These are phyloP conservation scores for Elysia chlorotica DNA, from an alignment of 1,140 invertebrate species.

Conservation along the genomic window DNA sequence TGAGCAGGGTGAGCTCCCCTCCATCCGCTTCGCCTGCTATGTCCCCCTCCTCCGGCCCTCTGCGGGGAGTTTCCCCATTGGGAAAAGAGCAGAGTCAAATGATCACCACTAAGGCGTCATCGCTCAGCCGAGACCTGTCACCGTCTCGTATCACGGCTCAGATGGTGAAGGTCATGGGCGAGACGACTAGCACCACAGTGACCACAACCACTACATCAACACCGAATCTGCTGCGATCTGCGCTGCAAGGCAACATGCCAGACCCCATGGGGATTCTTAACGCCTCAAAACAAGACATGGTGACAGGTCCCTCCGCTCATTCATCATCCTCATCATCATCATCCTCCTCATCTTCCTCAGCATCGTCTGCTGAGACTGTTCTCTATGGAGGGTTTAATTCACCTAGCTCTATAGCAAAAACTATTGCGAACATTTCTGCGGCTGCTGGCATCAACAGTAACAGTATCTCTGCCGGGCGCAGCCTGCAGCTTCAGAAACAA, in stretches of 20 bases:
- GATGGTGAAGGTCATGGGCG: slow-evolving; percentile 28
- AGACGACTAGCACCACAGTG: slow-evolving; percentile 1
- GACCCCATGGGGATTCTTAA: slow-evolving; percentile 11
- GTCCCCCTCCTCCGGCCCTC: slow-evolving; percentile 4
- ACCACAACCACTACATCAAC: neutral
- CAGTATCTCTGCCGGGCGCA: neutral
- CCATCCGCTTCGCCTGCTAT: slow-evolving; percentile 1
- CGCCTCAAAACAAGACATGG: slow-evolving; percentile 16
- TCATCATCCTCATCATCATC: too few species aligned
- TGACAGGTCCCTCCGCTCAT: too few species aligned
- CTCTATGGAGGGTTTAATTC: too few species aligned
- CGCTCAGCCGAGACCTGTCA: slow-evolving; percentile 29
- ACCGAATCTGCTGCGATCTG: slow-evolving; percentile 26
- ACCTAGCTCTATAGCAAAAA: too few species aligned
- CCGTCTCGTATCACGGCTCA: slow-evolving; percentile 33
- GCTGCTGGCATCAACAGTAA: too few species aligned
- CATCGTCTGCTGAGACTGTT: too few species aligned
- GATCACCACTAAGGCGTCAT: slow-evolving; percentile 29
- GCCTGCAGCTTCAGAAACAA: too few species aligned
- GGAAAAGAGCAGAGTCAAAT: slow-evolving; percentile 13
- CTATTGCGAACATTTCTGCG: too few species aligned
- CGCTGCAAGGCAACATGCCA: slow-evolving; percentile 28
- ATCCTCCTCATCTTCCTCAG: too few species aligned
- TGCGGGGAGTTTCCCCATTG: slow-evolving; percentile 1
- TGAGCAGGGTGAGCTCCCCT: neutral